A percentile compares a stretch with the other conserved stretches of the same genome.
Evolutionary conservation across 2,113 vertebrate species (phyloP).

Genomic region (Todiramphus saurophagus): DNA sequence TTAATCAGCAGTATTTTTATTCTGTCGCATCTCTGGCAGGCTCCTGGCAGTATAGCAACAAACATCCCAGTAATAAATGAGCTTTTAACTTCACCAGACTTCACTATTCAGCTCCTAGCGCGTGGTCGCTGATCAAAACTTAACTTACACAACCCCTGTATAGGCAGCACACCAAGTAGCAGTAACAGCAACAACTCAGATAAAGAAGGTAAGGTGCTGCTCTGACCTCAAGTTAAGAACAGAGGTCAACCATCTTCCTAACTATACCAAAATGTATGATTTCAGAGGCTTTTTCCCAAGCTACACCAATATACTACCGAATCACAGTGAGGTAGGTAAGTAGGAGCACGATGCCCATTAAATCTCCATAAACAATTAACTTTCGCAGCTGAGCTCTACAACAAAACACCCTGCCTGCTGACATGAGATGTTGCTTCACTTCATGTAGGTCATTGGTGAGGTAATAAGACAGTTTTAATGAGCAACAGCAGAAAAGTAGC

Average conservation of each 20-base stretch:
- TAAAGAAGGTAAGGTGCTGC: neutral
- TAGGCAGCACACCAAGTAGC: neutral
- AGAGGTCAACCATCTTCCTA: neutral
- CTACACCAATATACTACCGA: neutral
- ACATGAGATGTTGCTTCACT: constrained; percentile 25
- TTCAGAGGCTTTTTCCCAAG: neutral
- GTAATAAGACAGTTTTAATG: constrained; percentile 19
- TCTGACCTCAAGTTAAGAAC: constrained; percentile 17
- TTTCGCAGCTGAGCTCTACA: neutral
- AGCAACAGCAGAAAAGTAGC: constrained; percentile 24
- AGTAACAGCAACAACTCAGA: neutral
- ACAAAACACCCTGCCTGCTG: constrained; percentile 34
- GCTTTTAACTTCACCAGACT: constrained; percentile 12
- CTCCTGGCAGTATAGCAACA: neutral
- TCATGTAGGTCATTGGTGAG: constrained; percentile 33
- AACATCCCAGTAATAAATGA: constrained; percentile 20
- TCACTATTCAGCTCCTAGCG: constrained; percentile 4
- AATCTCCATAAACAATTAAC: constrained; percentile 55
- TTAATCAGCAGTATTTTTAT: constrained; percentile 41
- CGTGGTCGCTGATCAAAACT: constrained; percentile 17
- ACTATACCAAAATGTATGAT: neutral
- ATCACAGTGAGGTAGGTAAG: neutral
- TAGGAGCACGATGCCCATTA: constrained; percentile 18
- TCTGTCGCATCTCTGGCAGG: neutral
- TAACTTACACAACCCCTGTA: neutral